Percentiles rank a stretch among this genome's conserved stretches.
Conservation (phyloP, 2,113 vertebrate species). For the Gadus chalcogrammus region DNA sequence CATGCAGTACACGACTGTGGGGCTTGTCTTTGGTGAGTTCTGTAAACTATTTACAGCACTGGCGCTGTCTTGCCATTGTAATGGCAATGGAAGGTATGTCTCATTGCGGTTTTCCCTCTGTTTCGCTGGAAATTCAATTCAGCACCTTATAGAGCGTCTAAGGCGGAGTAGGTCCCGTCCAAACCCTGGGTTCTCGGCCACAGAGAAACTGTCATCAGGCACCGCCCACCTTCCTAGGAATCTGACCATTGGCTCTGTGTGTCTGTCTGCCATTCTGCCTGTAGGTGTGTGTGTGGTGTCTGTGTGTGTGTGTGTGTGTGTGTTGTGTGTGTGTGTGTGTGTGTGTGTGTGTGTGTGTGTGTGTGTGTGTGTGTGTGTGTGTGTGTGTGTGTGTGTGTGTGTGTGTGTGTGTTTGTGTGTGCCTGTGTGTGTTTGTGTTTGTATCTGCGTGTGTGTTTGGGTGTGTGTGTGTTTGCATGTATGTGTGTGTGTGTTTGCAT, state of each 20-base stretch:
- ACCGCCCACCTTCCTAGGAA: not conserved
- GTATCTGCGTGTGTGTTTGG: too few species aligned
- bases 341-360: too few species aligned
- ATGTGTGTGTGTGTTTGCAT: too few species aligned
- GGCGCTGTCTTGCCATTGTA: constrained; percentile 55
- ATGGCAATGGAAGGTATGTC: constrained; percentile 65
- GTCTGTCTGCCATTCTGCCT: not conserved
- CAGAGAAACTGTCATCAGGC: not conserved
- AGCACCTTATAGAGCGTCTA: constrained; percentile 53
- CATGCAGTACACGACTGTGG: not conserved
- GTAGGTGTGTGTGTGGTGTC: too few species aligned
- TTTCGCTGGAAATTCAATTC: constrained; percentile 56
- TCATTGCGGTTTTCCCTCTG: constrained; percentile 51
- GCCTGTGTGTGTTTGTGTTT: too few species aligned
- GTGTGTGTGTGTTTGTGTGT: too few species aligned
- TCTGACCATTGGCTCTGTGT: constrained; percentile 8
- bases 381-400: too few species aligned
- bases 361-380: too few species aligned
- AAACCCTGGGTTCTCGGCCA: constrained; percentile 22
- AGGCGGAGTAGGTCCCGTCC: constrained; percentile 29
- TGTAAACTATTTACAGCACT: constrained; percentile 63
- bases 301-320: too few species aligned
- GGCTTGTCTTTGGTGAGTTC: constrained; percentile 53
- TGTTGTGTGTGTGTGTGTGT: too few species aligned
- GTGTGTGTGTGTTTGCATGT: too few species aligned